Evolutionary conservation across 2,797 vertebrate genomes (phyloP).

Genomic region (Bradypodion ventrale): DNA sequence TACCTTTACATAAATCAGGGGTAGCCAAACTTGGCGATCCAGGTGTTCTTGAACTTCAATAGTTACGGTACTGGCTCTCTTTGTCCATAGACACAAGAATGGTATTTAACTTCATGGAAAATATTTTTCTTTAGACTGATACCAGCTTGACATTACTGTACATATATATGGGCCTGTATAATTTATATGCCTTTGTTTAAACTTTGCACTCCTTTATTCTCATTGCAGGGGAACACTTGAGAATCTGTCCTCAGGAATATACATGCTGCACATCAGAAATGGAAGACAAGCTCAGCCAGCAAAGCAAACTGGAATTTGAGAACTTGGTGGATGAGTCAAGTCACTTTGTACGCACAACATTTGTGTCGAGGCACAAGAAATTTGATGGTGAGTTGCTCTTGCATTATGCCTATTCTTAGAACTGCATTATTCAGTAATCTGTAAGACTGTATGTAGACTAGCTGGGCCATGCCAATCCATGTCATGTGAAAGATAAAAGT

Average conservation of each 20-base stretch:
- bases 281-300: constrained; percentile 91
- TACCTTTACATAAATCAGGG: no score
- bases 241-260: constrained; percentile 90
- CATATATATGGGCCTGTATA: neutral
- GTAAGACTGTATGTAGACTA: neutral
- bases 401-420: constrained; percentile 29
- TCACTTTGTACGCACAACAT: constrained; percentile 89
- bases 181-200: constrained; percentile 18
- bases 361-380: constrained; percentile 92
- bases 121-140: neutral
- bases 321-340: constrained; percentile 91
- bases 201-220: constrained; percentile 24
- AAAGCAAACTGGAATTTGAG: constrained; percentile 93
- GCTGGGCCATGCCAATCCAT: neutral
- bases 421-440: neutral
- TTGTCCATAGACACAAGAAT: neutral
- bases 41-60: no score
- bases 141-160: neutral
- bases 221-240: constrained; percentile 89
- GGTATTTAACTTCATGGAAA: neutral
- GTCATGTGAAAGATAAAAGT: neutral
- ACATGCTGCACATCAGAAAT: constrained; percentile 95
- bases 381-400: constrained; percentile 88
- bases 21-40: no score
- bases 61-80: neutral